phyloP scores from a whole-genome alignment of 2,113 vertebrate genomes.

The Struthio camelus region DNA sequence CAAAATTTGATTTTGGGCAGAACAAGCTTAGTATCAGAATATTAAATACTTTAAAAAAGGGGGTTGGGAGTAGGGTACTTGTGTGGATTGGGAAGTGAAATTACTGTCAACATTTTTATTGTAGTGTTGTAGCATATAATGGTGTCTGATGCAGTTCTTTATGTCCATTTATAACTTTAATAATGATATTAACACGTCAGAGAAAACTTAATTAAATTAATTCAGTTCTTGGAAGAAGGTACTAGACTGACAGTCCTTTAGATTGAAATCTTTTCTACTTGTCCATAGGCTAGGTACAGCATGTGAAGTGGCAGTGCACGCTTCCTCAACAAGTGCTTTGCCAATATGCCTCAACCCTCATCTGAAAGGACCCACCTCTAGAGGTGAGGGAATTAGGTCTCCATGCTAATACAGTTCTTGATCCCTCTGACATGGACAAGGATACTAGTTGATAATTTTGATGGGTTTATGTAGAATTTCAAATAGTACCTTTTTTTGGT shows the following conservation, averaged over 20 bases:
- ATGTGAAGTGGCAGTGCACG: conserved; percentile 61
- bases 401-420: conserved; percentile 42
- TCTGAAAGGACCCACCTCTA: conserved; percentile 67
- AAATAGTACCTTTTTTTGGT: neutral
- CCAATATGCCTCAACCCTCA: conserved; percentile 60
- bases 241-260: conserved; percentile 59
- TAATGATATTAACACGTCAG: conserved; percentile 1
- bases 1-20: neutral
- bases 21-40: neutral
- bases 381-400: conserved; percentile 66
- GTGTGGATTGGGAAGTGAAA: neutral
- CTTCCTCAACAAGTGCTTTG: conserved; percentile 66
- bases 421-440: conserved; percentile 60
- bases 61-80: neutral
- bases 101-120: neutral
- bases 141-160: neutral
- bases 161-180: conserved; percentile 33
- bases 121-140: neutral
- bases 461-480: conserved; percentile 54
- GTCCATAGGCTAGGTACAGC: conserved; percentile 70
- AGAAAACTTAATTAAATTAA: conserved; percentile 9
- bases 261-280: conserved; percentile 74
- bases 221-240: conserved; percentile 63
- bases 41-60: neutral
- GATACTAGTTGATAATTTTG: conserved; percentile 45